Percentiles rank a stretch among this genome's conserved stretches.
These are phyloP conservation scores for Nezara viridula DNA, from an alignment of 2,888 invertebrate genomes.

Conservation along the genomic window DNA sequence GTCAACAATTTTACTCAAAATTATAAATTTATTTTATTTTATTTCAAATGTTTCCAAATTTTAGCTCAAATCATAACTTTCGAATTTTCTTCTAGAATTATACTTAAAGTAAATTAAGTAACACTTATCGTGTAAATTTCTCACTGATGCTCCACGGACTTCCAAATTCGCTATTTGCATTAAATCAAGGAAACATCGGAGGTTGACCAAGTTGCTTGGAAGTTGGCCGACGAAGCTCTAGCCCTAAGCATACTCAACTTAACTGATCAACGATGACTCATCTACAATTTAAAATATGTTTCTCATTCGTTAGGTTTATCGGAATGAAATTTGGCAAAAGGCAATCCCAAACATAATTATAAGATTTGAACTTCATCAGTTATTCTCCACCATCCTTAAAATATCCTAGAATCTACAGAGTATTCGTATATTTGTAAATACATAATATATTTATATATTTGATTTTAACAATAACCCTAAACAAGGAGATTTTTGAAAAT, in stretches of 20 bases:
- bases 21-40: no score
- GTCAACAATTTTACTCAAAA: no score
- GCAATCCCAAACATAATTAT: background rate
- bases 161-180: background rate
- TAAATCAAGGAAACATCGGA: constrained; percentile 1
- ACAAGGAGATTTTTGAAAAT: no score
- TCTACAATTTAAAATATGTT: background rate
- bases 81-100: no score
- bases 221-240: background rate
- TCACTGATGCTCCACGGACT: background rate
- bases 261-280: background rate
- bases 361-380: background rate
- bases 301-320: background rate
- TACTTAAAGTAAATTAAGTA: background rate
- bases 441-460: no score
- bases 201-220: background rate
- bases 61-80: no score
- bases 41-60: no score
- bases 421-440: no score
- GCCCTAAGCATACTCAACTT: no score
- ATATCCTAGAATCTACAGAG: no score
- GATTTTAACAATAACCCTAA: no score
- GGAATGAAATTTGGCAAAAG: background rate
- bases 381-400: no score
- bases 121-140: background rate